Base-by-base conservation (phyloP, 2,888 invertebrate genomes). In the Athetis lepigone region DNA sequence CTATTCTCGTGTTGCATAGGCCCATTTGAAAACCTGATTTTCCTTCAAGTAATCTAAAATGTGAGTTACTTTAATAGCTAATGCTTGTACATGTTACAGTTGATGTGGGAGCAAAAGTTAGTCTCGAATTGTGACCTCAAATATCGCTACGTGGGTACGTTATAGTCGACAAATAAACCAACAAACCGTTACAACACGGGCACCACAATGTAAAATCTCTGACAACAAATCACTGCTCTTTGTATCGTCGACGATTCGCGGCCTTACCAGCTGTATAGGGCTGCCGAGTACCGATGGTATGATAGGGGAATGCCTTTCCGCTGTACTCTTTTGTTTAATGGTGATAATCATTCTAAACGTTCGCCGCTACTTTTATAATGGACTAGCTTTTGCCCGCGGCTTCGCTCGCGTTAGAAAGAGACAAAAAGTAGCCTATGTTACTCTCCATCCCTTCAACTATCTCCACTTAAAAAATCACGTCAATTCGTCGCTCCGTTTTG, bases 161-260 rank as follows among this genome's bases (percentile, higher is more conserved):
- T 70, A 61, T 45, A 67, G 66, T 76, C 71, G 57, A 69, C 75
- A 79, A 69, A 77, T 75, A 77, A 74, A 77, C 77, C 75, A 77
- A 77, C 76, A 75, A 77, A 82, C 84, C 82, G 84, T 85, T 85
- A 86, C 79, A 79, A 81, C 79, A 81, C 71, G 73, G 79, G 76
- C 77, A 73, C 73, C 60, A 77, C 79, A 81, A 80, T 82, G 77
- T 74, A 82, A 83, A 80, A 85, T 83, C 83, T 81, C 74, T 50
- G 77, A 76, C 78, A 80, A 81, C 86, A 86, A 86, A 88, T 87
- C 82, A 84, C 76, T 68, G 80, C 75, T 77, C 78, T 84, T 84
- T 83, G 84, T 82, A 72, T 67, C 59, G 71, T 65, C 61, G 82
- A 83, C 75, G 77, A 69, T 65, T 78, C 70, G 57, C 63, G 62